phyloP scores from a whole-genome alignment of 1,140 invertebrate genomes.

The Penaeus chinensis region DNA sequence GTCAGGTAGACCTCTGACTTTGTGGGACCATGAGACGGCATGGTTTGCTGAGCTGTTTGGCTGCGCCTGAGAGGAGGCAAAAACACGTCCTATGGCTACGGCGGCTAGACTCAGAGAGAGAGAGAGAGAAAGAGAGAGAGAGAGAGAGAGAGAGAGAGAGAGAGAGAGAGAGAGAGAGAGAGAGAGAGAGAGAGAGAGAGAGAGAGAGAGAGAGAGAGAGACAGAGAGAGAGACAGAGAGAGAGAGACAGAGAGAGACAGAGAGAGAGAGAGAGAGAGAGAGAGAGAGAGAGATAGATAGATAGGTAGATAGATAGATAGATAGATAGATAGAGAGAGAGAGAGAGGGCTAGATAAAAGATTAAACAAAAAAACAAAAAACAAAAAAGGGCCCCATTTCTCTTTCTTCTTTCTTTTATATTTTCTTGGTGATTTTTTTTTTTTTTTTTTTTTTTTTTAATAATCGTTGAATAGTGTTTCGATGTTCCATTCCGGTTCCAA shows the following conservation, averaged over 20 bases:
- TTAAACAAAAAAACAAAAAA: background rate
- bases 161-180: background rate
- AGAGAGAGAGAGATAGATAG: background rate
- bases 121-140: too few species aligned
- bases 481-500: too few species aligned
- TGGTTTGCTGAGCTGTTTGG: too few species aligned
- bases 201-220: background rate
- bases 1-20: too few species aligned
- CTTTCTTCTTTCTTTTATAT: conserved; percentile 19
- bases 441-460: too few species aligned
- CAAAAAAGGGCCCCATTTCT: too few species aligned
- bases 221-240: background rate
- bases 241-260: background rate
- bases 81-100: background rate
- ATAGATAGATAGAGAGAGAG: background rate
- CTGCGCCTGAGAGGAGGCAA: background rate
- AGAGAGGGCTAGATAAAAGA: background rate
- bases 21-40: too few species aligned
- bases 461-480: too few species aligned
- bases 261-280: background rate
- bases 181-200: background rate
- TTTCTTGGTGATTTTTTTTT: background rate
- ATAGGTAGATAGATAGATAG: background rate
- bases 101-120: background rate
- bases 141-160: background rate